Base-by-base conservation (phyloP, 2,113 vertebrate species). In the Pseudolaguvia tuberculata region DNA sequence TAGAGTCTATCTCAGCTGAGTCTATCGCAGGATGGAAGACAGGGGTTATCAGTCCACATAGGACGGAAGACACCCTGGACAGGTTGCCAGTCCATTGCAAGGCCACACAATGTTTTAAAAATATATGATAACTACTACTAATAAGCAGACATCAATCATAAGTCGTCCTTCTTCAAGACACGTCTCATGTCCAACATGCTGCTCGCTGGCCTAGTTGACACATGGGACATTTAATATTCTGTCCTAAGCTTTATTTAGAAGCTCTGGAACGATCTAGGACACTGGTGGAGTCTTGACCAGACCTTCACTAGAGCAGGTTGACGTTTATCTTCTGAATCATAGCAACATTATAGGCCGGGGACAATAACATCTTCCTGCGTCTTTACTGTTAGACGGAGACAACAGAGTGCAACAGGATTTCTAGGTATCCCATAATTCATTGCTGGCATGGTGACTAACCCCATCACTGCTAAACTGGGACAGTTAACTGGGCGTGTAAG, bases 351-450 rank as follows among this genome's bases (percentile, higher is more conserved):
- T 48, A 42, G 18, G 17, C 3, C 25, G 15, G 14, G 11, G 14
- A 25, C 48, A 18, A 1, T 48, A n/a, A n/a, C n/a, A n/a, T n/a
- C n/a, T n/a, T n/a, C n/a, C n/a, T n/a, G n/a, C n/a, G n/a, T n/a
- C n/a, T n/a, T n/a, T n/a, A n/a, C n/a, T 29, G 69, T 58, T 48
- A 57, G 27, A 20, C 7, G 21, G 47, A 52, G 17, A 35, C 21
- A 23, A 1, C 9, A 17, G 15, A 27, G 61, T 62, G 18, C 57
- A 47, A 5, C 29, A 55, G 23, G 23, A 15, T 59, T 12, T 6
- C 63, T 78, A 62, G 69, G 75, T 45, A 29, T 42, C n/a, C 75
- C 58, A 50, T 70, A 58, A n/a, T n/a, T n/a, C n/a, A n/a, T n/a
- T n/a, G n/a, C n/a, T n/a, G n/a, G n/a, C n/a, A n/a, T n/a, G n/a